Evolutionary conservation across 2,797 vertebrate genomes (phyloP), one percentile per base, ranked within the genome.

Genomic region (Propithecus deckenii): DNA sequence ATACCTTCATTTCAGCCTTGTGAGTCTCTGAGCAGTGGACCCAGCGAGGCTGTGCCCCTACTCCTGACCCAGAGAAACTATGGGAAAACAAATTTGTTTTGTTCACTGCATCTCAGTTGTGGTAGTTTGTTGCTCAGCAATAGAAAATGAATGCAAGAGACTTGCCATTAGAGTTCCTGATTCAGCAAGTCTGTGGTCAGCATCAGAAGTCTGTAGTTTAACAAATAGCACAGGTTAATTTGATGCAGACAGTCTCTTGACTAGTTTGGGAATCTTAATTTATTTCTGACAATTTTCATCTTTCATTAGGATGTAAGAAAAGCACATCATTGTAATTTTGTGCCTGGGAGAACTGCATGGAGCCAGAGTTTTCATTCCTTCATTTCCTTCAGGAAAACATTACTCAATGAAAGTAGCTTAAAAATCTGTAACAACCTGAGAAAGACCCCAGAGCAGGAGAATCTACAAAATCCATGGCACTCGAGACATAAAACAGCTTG

Each of bases 301-400:
- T 92, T 92, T 93, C 87, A 96, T 83, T 91, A 86, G 91, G 71
- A 78, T 50, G 52, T n/a, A 69, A 63, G 15, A 79, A 74, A 95
- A 93, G 30, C 52, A 91, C 48, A 65, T 79, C 63, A 65, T 2
- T 55, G 14, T 72, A 59, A 80, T 89, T 92, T 91, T 89, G 43
- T 96, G 63, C 57, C 72, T 79, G 13, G 6, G 32, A 95, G 46
- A 96, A 76, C 48, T 76, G 48, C 22, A 35, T 78, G 65, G 63
- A 85, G 79, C 50, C 80, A 22, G 65, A 96, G 43, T 90, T 83
- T 75, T 95, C 88, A 61, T 86, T 96, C 61, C 48, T 97, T 97
- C 79, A 86, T 98, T 97, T 98, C 52, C 87, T 97, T 95, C 81
- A 93, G 95, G 32, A 93, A 83, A 96, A 85, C 92, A 91, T 95